Percentiles rank a stretch among this genome's conserved stretches.
phyloP scores from a whole-genome alignment of 2,797 vertebrate species.

The Anniella stebbinsi region DNA sequence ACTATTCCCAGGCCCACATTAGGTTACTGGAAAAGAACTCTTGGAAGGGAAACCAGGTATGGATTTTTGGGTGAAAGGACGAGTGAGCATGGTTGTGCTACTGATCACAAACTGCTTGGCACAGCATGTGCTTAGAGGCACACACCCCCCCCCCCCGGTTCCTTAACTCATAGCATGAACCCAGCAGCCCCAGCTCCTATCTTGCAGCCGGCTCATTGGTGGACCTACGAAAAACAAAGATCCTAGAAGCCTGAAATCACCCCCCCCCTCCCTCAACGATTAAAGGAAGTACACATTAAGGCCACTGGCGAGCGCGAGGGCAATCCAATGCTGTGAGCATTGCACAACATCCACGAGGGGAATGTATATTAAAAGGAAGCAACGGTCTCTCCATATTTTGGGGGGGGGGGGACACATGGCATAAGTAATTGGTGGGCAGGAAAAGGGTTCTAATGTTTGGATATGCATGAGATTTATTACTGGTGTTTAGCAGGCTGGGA shows the following conservation, averaged over 20 bases:
- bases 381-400: too few relatives aligned
- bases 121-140: background rate
- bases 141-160: too few relatives aligned
- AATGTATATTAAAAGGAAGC: constrained; percentile 21
- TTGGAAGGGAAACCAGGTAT: background rate
- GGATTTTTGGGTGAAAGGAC: background rate
- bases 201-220: background rate
- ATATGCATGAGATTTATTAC: rapidly evolving
- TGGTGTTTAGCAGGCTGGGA: rapidly evolving
- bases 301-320: constrained; percentile 27
- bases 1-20: too few relatives aligned
- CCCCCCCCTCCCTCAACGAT: constrained; percentile 8
- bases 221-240: background rate
- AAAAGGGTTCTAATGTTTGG: background rate
- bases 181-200: background rate
- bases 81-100: background rate
- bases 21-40: background rate
- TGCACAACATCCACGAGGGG: background rate
- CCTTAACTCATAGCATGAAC: background rate
- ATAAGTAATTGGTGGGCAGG: background rate
- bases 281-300: constrained; percentile 11
- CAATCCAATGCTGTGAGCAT: constrained; percentile 25
- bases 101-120: background rate
- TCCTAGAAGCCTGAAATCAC: background rate
- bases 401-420: too few relatives aligned